Base-by-base conservation (phyloP, 2,888 invertebrate species). In the Machimus atricapillus region DNA sequence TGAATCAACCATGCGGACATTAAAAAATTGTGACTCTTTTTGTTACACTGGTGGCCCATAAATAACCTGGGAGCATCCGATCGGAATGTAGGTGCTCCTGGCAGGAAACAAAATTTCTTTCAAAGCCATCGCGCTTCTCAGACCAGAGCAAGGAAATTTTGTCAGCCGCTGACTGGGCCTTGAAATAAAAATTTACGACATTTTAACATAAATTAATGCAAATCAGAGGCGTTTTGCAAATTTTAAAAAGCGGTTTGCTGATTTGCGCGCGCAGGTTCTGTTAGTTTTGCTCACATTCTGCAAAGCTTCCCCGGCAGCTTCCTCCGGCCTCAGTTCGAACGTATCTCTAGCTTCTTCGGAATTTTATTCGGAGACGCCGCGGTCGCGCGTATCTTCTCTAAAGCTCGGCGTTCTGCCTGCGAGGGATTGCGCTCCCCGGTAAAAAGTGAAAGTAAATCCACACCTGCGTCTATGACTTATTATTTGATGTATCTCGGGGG, bases 371-470 rank as follows among this genome's bases (percentile, higher is more conserved):
- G 40, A 23, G 76, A 43, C 78, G 19, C 19, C 6, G 34, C 58
- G n/a, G 76, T 16, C 43, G 76, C 34, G 74, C 31, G 58, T 19
- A 66, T 82, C 82, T 82, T 82, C 82, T 56, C 58, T 23, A 40
- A 66, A 58, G 82, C 58, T 58, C 58, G 6, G 34, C 27, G 31
- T 81, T 81, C 23, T 81, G 58, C 37, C 58, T 37, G 58, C 37
- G 82, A 66, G 82, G 56, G 58, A 66, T 27, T n/a, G 31, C 52
- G 31, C 56, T 66, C 66, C 40, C n/a, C 52, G 66, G 58, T 56
- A 82, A 82, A 82, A 82, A 82, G 82, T 82, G 82, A 82, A 82
- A 82, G 82, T 82, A 19, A 58, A 58, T 82, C 82, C 23, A 82
- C 82, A 82, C 52, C 58, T 82, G 46, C 82, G 82, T 31, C 31